phyloP scores from a whole-genome alignment of 2,888 invertebrate species.

The Siphonodentalium dalli region DNA sequence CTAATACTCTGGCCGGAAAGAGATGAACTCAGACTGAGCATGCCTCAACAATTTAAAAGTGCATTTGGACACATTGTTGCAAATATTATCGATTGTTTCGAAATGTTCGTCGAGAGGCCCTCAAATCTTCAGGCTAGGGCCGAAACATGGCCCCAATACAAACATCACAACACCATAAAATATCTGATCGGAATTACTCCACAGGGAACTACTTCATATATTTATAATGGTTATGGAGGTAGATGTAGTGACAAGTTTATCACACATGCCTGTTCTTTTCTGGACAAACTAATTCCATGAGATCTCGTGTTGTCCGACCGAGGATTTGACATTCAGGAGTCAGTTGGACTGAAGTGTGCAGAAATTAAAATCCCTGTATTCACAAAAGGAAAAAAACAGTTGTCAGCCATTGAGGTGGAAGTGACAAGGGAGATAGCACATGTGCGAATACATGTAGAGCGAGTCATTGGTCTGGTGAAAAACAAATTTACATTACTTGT shows the following conservation, averaged over 20 bases:
- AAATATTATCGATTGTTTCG: conserved; percentile 32
- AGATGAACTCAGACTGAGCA: conserved; percentile 19
- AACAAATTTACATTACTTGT: conserved; percentile 34
- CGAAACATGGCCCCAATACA: conserved; percentile 35
- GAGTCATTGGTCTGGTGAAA: conserved; percentile 28
- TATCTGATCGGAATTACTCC: conserved; percentile 40
- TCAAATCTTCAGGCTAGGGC: conserved; percentile 29
- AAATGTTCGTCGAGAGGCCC: conserved; percentile 27
- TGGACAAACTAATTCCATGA: conserved; percentile 26
- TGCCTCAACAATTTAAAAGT: conserved; percentile 19
- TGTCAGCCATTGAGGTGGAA: conserved; percentile 28
- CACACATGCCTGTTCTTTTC: conserved; percentile 32
- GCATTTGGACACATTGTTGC: conserved; percentile 20
- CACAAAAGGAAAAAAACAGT: conserved; percentile 29
- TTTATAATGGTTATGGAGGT: conserved; percentile 40
- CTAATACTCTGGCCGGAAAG: conserved; percentile 24
- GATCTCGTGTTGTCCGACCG: conserved; percentile 34
- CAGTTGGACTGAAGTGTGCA: conserved; percentile 27
- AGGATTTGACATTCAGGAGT: conserved; percentile 31
- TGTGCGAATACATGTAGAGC: conserved; percentile 32
- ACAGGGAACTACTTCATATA: conserved; percentile 33
- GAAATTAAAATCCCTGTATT: conserved; percentile 31
- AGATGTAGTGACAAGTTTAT: conserved; percentile 36
- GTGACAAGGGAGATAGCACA: conserved; percentile 28
- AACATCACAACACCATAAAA: conserved; percentile 36